Evolutionary conservation across 1,140 invertebrate genomes (phyloP), one percentile per base, ranked within the genome.

Genomic region (Macrostomum lignano): DNA sequence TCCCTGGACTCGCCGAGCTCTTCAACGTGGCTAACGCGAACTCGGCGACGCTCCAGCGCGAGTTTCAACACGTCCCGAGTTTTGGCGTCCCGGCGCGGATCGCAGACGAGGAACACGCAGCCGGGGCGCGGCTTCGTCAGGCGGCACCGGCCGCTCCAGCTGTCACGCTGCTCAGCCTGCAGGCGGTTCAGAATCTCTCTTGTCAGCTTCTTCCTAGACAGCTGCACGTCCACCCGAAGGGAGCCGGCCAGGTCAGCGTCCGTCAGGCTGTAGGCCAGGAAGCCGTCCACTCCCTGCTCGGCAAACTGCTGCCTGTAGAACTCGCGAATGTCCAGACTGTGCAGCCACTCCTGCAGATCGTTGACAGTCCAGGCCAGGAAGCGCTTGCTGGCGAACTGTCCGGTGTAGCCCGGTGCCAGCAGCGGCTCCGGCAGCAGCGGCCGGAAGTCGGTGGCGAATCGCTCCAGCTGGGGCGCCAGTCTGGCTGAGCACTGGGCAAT

Each of bases 281-380:
- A 53, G 2, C 52, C 52, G 38, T 55, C 51, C 7, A 55, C 47
- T 44, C 48, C 47, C 22, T 45, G 44, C 38, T 55, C 52, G 5
- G 51, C 52, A 10, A 55, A 33, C 31, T 44, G 51, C 38, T 52
- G 49, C 7, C 45, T 39, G 35, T 55, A 55, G 36, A 52, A 55
- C 33, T 55, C 52, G 31, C 51, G 52, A 15, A 55, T 47, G 17
- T 51, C 52, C 2, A 55, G 31, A 21, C 44, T 46, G 29, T 46
- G 49, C n/a, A 55, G 31, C 52, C 52, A 55, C 35, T 53, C 51
- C 31, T 55, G 52, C n/a, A 55, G 31, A 34, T 55, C 48, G 25
- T 33, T 40, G 7, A 42, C 40, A 38, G 36, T 44, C 52, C 52
- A 55, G n/a, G n/a, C n/a, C n/a, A n/a, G n/a, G n/a, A n/a, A n/a